Conservation (phyloP, 2,797 vertebrate genomes). For the Rhabdophis nuchalis region DNA sequence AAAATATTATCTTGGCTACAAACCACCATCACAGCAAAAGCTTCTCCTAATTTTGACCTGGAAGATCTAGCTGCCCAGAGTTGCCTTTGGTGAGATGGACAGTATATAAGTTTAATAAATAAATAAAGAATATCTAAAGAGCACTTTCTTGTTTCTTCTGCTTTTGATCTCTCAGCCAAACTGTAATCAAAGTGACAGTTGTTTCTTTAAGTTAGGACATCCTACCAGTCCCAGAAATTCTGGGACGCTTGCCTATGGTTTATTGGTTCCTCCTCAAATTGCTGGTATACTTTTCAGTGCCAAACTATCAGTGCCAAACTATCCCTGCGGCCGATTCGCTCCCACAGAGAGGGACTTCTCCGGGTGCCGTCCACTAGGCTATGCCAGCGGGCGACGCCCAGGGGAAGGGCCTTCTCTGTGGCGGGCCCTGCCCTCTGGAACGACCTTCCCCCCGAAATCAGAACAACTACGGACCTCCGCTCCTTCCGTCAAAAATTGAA, state of each 20-base stretch:
- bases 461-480: too few relatives aligned
- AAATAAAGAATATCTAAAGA: neutral
- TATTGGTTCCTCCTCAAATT: neutral
- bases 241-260: neutral
- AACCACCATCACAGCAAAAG: neutral
- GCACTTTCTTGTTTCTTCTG: neutral
- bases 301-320: too few relatives aligned
- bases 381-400: too few relatives aligned
- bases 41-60: neutral
- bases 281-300: neutral
- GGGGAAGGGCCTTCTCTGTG: too few relatives aligned
- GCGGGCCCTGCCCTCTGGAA: too few relatives aligned
- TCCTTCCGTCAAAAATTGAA: too few relatives aligned
- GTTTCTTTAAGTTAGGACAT: neutral
- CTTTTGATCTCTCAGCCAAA: neutral
- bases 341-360: too few relatives aligned
- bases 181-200: neutral
- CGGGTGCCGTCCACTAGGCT: too few relatives aligned
- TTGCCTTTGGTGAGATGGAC: neutral
- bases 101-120: neutral
- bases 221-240: neutral
- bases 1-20: constrained; percentile 20
- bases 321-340: too few relatives aligned
- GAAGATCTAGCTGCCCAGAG: neutral
- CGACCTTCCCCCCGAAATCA: too few relatives aligned